phyloP scores from a whole-genome alignment of 2,797 vertebrate genomes.

The Sebastes steindachneri region DNA sequence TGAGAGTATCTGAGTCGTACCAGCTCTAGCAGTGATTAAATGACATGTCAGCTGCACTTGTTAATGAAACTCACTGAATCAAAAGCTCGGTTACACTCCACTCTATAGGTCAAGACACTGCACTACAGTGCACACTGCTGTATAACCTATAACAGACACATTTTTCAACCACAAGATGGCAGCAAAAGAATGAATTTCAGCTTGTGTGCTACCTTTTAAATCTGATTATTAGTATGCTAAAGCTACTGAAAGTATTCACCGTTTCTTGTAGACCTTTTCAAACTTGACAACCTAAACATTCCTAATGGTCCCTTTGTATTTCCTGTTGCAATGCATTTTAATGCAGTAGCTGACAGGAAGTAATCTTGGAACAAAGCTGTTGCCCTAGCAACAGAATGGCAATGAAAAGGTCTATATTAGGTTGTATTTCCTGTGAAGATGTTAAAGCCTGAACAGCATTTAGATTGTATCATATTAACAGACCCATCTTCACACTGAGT shows the following conservation, averaged over 20 bases:
- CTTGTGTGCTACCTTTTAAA: not conserved
- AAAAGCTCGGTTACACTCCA: not conserved
- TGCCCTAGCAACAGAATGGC: too few relatives aligned
- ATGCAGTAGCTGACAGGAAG: too few relatives aligned
- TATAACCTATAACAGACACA: not conserved
- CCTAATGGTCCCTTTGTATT: too few relatives aligned
- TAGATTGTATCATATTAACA: not conserved
- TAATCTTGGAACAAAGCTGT: too few relatives aligned
- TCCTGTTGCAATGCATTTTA: too few relatives aligned
- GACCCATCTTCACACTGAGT: not conserved
- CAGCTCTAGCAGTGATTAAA: not conserved
- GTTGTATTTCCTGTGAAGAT: not conserved
- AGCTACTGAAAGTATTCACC: not conserved
- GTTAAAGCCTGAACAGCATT: not conserved
- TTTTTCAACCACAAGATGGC: conserved; percentile 42
- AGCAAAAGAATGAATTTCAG: conserved; percentile 2
- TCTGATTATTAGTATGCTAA: not conserved
- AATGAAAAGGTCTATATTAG: not conserved
- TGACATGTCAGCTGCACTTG: not conserved
- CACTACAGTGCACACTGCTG: not conserved
- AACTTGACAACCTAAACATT: too few relatives aligned
- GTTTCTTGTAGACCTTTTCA: not conserved
- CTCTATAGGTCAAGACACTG: not conserved
- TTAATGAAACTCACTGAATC: not conserved
- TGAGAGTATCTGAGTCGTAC: not conserved